Percentiles rank a stretch among this genome's conserved stretches.
Evolutionary conservation across 2,888 invertebrate genomes (phyloP).

Genomic region (Lissonota sp.): DNA sequence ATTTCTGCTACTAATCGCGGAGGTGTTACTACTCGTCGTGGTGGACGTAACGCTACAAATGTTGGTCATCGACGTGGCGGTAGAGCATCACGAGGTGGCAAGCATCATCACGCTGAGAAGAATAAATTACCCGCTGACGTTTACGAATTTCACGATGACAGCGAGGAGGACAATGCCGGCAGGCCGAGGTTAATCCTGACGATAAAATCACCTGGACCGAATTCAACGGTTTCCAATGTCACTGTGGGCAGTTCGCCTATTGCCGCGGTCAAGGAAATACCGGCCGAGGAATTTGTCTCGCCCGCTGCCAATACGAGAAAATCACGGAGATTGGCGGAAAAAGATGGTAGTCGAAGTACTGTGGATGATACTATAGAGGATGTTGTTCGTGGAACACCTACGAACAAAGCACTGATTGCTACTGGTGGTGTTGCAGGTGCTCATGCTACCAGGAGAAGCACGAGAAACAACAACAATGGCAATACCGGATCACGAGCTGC

Average conservation of each 20-base stretch:
- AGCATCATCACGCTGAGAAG: conserved; percentile 83
- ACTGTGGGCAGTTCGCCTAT: conserved; percentile 80
- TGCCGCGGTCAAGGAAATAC: conserved; percentile 84
- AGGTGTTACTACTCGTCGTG: conserved; percentile 86
- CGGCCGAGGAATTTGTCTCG: conserved; percentile 87
- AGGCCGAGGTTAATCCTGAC: conserved; percentile 92
- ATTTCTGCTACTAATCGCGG: conserved; percentile 72
- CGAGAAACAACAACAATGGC: conserved; percentile 85
- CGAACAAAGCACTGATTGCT: conserved; percentile 82
- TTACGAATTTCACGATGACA: conserved; percentile 96
- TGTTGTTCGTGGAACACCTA: conserved; percentile 89
- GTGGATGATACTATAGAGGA: conserved; percentile 96
- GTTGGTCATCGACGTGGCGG: conserved; percentile 79
- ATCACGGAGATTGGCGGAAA: conserved; percentile 91
- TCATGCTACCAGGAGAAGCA: conserved; percentile 85
- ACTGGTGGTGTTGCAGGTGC: conserved; percentile 76
- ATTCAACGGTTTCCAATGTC: conserved; percentile 78
- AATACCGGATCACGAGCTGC: conserved; percentile 63
- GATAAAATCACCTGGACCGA: conserved; percentile 89
- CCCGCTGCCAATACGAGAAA: conserved; percentile 90
- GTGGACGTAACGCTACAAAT: conserved; percentile 79
- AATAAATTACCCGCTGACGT: conserved; percentile 89
- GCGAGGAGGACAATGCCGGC: conserved; percentile 88
- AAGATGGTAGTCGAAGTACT: conserved; percentile 90
- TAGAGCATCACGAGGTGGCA: conserved; percentile 81